Evolutionary conservation across 2,888 invertebrate species (phyloP).

Genomic region (Subacronicta megacephala): DNA sequence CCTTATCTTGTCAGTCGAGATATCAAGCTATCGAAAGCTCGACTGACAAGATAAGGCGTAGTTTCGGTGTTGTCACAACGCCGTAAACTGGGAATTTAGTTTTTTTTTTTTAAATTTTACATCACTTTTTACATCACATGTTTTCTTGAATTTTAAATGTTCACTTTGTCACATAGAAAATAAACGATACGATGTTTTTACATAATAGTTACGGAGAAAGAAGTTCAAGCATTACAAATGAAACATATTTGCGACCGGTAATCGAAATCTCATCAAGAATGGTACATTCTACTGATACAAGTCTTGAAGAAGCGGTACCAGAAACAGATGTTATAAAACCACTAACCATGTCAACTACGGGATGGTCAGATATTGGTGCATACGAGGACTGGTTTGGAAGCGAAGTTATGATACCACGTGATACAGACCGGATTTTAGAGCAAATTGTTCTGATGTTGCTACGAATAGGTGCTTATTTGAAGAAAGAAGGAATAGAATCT

Average conservation of each 20-base stretch:
- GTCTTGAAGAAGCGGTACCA: slow-evolving; percentile 57
- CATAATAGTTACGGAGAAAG: slow-evolving; percentile 70
- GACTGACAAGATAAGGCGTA: no score
- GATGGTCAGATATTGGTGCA: slow-evolving; percentile 68
- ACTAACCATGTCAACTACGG: slow-evolving; percentile 45
- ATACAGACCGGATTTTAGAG: slow-evolving; percentile 81
- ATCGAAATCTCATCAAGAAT: slow-evolving; percentile 49
- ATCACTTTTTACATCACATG: no score
- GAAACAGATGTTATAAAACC: slow-evolving; percentile 57
- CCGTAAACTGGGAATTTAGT: no score
- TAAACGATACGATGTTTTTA: slow-evolving; percentile 9
- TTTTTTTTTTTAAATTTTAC: no score
- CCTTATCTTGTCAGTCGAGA: no score
- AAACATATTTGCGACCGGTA: slow-evolving; percentile 27
- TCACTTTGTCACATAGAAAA: background rate
- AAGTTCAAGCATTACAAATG: slow-evolving; percentile 24
- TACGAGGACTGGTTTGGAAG: slow-evolving; percentile 79
- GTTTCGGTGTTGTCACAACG: no score
- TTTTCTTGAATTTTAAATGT: no score
- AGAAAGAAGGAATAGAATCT: slow-evolving; percentile 61
- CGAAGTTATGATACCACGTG: slow-evolving; percentile 77
- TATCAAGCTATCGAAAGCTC: no score
- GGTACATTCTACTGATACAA: slow-evolving; percentile 55
- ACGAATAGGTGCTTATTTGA: slow-evolving; percentile 73
- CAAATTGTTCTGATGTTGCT: slow-evolving; percentile 82